Conservation (phyloP, 2,888 invertebrate genomes). For the Tachina grossa region DNA sequence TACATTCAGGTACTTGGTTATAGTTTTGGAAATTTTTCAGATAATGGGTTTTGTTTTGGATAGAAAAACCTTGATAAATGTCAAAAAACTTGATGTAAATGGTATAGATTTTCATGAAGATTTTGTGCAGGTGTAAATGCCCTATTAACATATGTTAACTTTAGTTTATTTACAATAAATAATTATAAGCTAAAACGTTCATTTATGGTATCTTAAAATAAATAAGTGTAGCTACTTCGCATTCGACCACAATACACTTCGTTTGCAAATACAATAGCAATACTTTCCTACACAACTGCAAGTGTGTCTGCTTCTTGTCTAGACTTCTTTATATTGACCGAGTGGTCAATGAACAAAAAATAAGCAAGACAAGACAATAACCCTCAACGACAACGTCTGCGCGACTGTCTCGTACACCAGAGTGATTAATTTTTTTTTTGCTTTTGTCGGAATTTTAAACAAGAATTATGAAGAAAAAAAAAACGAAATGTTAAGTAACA, state of each 20-base stretch:
- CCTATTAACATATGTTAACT: too few species aligned
- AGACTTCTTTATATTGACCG: conserved; percentile 58
- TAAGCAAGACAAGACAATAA: conserved; percentile 43
- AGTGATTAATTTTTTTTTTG: conserved; percentile 3
- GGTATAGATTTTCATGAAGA: too few species aligned
- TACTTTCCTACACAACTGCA: conserved; percentile 21
- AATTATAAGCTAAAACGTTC: too few species aligned
- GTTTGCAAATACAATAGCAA: not conserved
- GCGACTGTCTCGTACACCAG: not conserved
- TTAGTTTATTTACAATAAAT: too few species aligned
- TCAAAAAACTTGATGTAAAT: too few species aligned
- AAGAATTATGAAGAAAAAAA: conserved; percentile 34
- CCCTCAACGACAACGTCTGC: conserved; percentile 24
- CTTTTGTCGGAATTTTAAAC: conserved; percentile 5
- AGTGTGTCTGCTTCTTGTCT: conserved; percentile 66
- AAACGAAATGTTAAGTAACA: conserved; percentile 9
- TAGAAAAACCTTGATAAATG: too few species aligned
- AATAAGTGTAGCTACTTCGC: not conserved
- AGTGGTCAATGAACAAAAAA: conserved; percentile 44
- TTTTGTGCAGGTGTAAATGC: too few species aligned
- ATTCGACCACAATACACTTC: not conserved
- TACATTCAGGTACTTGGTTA: too few species aligned
- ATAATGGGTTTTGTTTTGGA: too few species aligned
- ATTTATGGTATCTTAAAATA: too few species aligned
- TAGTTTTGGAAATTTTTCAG: too few species aligned